Percentiles rank a stretch among this genome's conserved stretches.
Evolutionary conservation across 2,113 vertebrate genomes (phyloP).

Genomic region (Tychaedon coryphoeus): DNA sequence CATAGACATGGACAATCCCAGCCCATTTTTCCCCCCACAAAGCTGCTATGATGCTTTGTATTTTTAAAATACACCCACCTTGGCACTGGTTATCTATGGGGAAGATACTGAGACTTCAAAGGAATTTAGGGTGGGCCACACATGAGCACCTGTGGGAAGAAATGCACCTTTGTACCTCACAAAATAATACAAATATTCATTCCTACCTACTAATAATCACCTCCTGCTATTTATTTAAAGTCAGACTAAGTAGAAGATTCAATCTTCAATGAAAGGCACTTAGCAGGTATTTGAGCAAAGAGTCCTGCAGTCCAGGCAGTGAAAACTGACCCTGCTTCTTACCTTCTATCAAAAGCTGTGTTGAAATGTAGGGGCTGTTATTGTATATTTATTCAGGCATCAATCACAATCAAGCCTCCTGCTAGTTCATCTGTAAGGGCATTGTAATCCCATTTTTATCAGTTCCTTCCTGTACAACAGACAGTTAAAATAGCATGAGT

Average conservation of each 20-base stretch:
- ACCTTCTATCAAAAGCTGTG: slow-evolving; percentile 59
- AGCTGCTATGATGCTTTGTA: not conserved
- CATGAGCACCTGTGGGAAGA: not conserved
- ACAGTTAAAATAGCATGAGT: slow-evolving; percentile 79
- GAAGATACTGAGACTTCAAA: not conserved
- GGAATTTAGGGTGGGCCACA: not conserved
- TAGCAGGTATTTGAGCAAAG: slow-evolving; percentile 56
- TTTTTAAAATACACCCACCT: not conserved
- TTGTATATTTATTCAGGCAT: slow-evolving; percentile 84
- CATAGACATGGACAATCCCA: not conserved
- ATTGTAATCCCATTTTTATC: slow-evolving; percentile 89
- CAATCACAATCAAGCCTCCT: slow-evolving; percentile 78
- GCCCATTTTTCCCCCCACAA: not conserved
- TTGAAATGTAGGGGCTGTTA: slow-evolving; percentile 74
- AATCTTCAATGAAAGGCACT: slow-evolving; percentile 1
- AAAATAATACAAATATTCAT: not conserved
- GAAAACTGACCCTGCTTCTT: slow-evolving; percentile 61
- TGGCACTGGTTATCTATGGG: not conserved
- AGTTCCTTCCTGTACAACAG: slow-evolving; percentile 83
- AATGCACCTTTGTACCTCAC: not conserved
- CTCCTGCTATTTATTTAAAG: not conserved
- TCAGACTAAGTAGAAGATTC: not conserved
- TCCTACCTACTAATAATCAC: not conserved
- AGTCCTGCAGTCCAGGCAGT: slow-evolving; percentile 19
- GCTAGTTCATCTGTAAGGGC: slow-evolving; percentile 73